These are phyloP conservation scores for Drosophila austrosaltans DNA, from an alignment of 2,888 invertebrate genomes.

Conservation along the genomic window DNA sequence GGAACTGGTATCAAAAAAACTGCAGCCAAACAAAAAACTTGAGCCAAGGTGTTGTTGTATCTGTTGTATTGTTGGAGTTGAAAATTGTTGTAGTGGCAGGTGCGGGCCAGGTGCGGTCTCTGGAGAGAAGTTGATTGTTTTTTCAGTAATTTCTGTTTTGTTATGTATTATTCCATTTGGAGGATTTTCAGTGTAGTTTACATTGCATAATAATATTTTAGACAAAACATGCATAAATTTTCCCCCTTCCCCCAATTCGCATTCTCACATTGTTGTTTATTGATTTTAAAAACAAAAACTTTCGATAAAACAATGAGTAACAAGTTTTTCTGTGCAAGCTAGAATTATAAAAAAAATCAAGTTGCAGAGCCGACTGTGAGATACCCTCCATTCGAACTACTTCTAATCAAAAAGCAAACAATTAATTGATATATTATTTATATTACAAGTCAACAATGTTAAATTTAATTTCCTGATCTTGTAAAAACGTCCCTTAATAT, in stretches of 20 bases:
- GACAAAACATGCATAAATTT: constrained; percentile 38
- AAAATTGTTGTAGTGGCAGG: constrained; percentile 51
- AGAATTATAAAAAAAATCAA: neutral
- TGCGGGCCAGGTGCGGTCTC: constrained; percentile 52
- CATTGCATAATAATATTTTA: constrained; percentile 31
- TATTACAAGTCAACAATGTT: too few relatives aligned
- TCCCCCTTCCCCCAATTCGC: neutral
- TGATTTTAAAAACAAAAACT: constrained; percentile 32
- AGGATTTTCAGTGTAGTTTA: constrained; percentile 27
- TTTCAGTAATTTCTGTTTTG: constrained; percentile 47
- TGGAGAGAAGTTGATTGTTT: constrained; percentile 64
- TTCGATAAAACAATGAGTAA: constrained; percentile 20
- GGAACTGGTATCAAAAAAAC: constrained; percentile 24
- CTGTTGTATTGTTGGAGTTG: constrained; percentile 2
- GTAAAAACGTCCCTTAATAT: too few relatives aligned
- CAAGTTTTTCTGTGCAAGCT: constrained; percentile 17
- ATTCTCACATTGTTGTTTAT: constrained; percentile 27
- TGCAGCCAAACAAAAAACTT: constrained; percentile 53
- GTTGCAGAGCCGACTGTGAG: neutral
- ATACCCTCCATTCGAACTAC: neutral
- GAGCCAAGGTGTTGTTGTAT: constrained; percentile 51
- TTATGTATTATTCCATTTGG: constrained; percentile 19
- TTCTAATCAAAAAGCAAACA: too few relatives aligned
- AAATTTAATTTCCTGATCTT: too few relatives aligned
- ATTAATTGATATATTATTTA: too few relatives aligned